A percentile compares a stretch with the other conserved stretches of the same genome.
Evolutionary conservation across 2,888 invertebrate genomes (phyloP).

Genomic region (Teleogryllus oceanicus): DNA sequence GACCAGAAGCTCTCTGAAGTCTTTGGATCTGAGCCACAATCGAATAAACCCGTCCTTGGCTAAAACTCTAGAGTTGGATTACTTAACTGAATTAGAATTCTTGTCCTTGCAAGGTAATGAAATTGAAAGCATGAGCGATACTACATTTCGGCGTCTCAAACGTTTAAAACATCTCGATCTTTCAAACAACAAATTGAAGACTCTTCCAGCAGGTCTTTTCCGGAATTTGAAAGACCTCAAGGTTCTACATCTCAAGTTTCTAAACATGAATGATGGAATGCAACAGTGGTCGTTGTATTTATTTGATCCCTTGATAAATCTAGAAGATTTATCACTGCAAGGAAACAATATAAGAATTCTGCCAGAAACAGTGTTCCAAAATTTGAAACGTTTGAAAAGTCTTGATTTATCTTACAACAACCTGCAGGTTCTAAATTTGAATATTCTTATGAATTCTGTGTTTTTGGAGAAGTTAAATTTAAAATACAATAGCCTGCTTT

Average conservation of each 20-base stretch:
- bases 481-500: neutral
- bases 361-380: neutral
- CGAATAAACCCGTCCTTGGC: neutral
- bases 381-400: neutral
- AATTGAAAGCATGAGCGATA: neutral
- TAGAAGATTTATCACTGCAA: neutral
- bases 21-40: neutral
- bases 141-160: neutral
- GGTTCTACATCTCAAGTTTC: neutral
- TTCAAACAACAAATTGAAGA: neutral
- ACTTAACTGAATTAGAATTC: neutral
- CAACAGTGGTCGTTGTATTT: neutral
- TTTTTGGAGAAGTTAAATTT: neutral
- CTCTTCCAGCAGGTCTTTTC: neutral
- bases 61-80: neutral
- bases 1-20: neutral
- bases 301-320: neutral
- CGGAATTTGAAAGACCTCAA: neutral
- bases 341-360: neutral
- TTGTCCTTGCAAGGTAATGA: neutral
- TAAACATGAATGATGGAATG: neutral
- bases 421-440: neutral
- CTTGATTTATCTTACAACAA: conserved; percentile 4
- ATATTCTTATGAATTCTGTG: neutral
- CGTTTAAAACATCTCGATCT: neutral